Percentiles rank a stretch among this genome's conserved stretches.
Evolutionary conservation across 2,797 vertebrate genomes (phyloP).

Genomic region (Rhadinocentrus ornatus): DNA sequence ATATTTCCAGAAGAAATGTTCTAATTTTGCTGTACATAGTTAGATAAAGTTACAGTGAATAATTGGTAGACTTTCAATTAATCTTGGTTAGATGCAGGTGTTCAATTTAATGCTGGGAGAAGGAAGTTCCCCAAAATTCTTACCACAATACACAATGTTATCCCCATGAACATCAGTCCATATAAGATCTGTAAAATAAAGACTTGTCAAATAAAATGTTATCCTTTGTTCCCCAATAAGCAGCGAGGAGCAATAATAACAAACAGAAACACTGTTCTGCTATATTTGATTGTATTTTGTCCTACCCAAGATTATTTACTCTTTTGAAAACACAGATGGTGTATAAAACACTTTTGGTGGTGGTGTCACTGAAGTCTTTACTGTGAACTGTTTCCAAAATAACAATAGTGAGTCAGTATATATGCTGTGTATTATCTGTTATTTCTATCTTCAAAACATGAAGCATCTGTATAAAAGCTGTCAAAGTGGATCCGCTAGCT

Average conservation of each 20-base stretch:
- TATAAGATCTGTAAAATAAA: constrained; percentile 9
- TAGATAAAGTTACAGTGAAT: background rate
- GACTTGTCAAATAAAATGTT: constrained; percentile 7
- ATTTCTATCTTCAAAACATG: constrained; percentile 32
- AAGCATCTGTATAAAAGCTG: constrained; percentile 45
- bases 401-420: constrained; percentile 32
- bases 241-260: background rate
- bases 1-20: background rate
- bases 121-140: background rate
- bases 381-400: constrained; percentile 10
- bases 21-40: background rate
- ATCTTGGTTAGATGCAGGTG: background rate
- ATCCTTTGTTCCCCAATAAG: background rate
- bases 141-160: constrained; percentile 3
- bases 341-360: background rate
- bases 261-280: background rate
- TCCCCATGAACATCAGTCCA: constrained; percentile 1
- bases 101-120: background rate
- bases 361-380: constrained; percentile 8
- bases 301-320: background rate
- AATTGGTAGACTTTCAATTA: background rate
- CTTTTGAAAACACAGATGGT: background rate
- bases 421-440: constrained; percentile 16
- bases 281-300: background rate
- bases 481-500: constrained; percentile 29